Evolutionary conservation across 2,113 vertebrate species (phyloP), one percentile per base, ranked within the genome.

Genomic region (Haliaeetus leucogaster): DNA sequence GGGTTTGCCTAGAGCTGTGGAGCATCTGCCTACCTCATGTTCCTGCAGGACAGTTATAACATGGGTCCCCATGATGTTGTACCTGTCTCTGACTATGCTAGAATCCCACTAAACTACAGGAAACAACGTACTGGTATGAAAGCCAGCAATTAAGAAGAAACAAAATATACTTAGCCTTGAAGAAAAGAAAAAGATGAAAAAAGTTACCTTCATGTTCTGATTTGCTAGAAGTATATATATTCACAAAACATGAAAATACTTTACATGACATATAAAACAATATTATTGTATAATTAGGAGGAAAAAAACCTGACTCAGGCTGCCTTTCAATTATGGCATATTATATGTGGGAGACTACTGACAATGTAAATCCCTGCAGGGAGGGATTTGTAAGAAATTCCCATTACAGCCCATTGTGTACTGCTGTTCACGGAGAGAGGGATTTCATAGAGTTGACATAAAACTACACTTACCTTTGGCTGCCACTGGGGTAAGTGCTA

Each of bases 301-400:
- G 13, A 9, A 50, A 77, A 77, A 56, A 6, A 9, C 4, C n/a
- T 52, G 34, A 78, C 48, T 80, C 26, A 85, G 50, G 17, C 20
- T 85, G 82, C 45, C 82, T 86, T 95, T 95, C 89, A 95, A 89
- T 96, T 96, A 91, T 14, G 20, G 58, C 22, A 48, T 38, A 82
- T 88, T 93, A 26, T 68, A 82, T 17, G 86, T 47, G 5, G 42
- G 62, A 96, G 72, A 84, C 76, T 56, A 70, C n/a, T 50, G 62
- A 79, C 72, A 96, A 53, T 16, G 53, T 17, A 96, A 92, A 95
- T 59, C 53, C 96, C 92, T 77, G 90, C 92, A 93, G 94, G 71
- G 95, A 95, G 16, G 55, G 65, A 95, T 97, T 96, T 97, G 86
- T 89, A 96, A 93, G 86, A 88, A 96, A 95, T 82, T 95, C 95